These are phyloP conservation scores for Ophthalmotilapia sp. DNA, from an alignment of 2,113 vertebrate species.

Conservation along the genomic window DNA sequence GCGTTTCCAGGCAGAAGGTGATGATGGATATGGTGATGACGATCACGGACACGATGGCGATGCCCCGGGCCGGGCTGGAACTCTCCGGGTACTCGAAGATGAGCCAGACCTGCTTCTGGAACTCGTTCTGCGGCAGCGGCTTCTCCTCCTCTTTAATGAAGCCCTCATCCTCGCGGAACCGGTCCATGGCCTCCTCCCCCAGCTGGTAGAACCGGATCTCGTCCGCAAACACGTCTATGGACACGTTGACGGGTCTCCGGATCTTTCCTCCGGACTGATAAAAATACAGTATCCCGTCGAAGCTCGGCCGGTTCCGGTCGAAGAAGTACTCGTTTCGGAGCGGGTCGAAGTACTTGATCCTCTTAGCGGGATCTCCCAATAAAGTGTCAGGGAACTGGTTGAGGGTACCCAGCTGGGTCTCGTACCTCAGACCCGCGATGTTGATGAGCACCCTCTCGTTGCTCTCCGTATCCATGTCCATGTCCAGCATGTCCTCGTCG, in stretches of 20 bases:
- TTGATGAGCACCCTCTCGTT: conserved; percentile 90
- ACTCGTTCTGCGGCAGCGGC: conserved; percentile 82
- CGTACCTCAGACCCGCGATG: conserved; percentile 89
- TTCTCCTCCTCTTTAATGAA: conserved; percentile 91
- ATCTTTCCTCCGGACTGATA: conserved; percentile 95
- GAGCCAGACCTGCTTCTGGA: conserved; percentile 97
- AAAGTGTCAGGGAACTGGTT: conserved; percentile 93
- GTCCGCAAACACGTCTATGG: conserved; percentile 89
- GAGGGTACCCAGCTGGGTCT: conserved; percentile 93
- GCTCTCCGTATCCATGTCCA: conserved; percentile 67
- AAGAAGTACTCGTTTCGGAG: conserved; percentile 97
- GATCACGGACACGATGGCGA: conserved; percentile 91
- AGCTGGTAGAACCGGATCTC: conserved; percentile 96
- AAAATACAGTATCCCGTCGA: conserved; percentile 92
- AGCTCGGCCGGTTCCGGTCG: conserved; percentile 94
- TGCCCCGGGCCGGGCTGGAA: conserved; percentile 84
- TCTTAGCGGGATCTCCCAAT: conserved; percentile 86
- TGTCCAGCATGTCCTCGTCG: conserved; percentile 72
- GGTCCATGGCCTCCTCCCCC: conserved; percentile 89
- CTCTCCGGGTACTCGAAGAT: conserved; percentile 96
- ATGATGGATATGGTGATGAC: conserved; percentile 97
- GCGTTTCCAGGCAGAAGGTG: conserved; percentile 93
- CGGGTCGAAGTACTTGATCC: conserved; percentile 93
- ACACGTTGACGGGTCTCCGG: conserved; percentile 88
- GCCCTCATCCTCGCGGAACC: conserved; percentile 92